Base-by-base conservation (phyloP, 2,888 invertebrate species). In the Augiades crinisus region DNA sequence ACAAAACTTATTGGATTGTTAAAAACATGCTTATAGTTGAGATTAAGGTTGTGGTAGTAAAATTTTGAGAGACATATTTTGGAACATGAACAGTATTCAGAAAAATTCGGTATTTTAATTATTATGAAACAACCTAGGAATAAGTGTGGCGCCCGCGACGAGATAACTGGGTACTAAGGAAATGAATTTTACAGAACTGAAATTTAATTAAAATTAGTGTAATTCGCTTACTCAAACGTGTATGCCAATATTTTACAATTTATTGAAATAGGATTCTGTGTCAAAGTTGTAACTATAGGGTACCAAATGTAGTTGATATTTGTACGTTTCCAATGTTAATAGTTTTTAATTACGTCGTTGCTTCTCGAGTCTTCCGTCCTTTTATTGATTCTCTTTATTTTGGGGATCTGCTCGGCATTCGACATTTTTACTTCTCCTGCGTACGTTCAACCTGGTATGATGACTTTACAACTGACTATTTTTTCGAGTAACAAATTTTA, bases 351-450 rank as follows among this genome's bases (percentile, higher is more conserved):
- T 64, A 67, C 62, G 68, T 71, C 69, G 78, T 83, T 77, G 82
- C 81, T 88, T 81, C 70, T 73, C 80, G 75, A 70, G 85, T 87
- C 87, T 89, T 89, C 88, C 87, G 88, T 89, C 88, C 86, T 81
- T 72, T 72, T 74, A 75, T 75, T 77, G 71, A 75, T 68, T 61
- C 51, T 59, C 55, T 63, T 58, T 53, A 45, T 55, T 55, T 60
- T 59, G 49, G 46, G 45, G 36, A 44, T 51, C 50, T 16, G 19
- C 37, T 43, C 50, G 43, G 41, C 24, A 36, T 52, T 45, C 38
- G 44, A 51, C 33, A 12, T 36, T 45, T 45, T 6, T 13, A 30
- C 34, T 31, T 7, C 10, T 38, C 22, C 43, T 16, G 16, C 22
- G 10, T 45, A 19, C 27, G 38, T 58, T 57, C 49, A 30, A 54